These are phyloP conservation scores for Epistrophe eligans DNA, from an alignment of 2,888 invertebrate species.

Conservation along the genomic window DNA sequence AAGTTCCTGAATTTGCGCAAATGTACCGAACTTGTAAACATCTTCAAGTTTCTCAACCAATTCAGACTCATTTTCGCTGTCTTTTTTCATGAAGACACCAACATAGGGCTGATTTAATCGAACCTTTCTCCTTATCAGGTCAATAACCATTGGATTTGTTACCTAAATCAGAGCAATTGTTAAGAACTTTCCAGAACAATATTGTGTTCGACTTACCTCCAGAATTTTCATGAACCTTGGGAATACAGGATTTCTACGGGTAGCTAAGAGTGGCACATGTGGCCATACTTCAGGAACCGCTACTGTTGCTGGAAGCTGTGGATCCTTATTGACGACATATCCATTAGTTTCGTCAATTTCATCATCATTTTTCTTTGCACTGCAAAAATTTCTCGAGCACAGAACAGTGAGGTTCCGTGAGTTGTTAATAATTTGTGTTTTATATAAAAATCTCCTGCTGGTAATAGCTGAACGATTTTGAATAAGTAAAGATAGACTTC, in stretches of 20 bases:
- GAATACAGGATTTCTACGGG: slow-evolving; percentile 97
- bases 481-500: slow-evolving; percentile 34
- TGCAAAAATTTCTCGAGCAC: slow-evolving; percentile 77
- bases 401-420: slow-evolving; percentile 51
- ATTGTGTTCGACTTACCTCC: slow-evolving; percentile 87
- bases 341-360: slow-evolving; percentile 74
- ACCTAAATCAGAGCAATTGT: slow-evolving; percentile 85
- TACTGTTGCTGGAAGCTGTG: slow-evolving; percentile 91
- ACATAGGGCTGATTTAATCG: slow-evolving; percentile 98
- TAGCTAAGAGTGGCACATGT: slow-evolving; percentile 96
- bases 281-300: slow-evolving; percentile 99
- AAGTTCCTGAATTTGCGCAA: slow-evolving; percentile 99
- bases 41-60: slow-evolving; percentile 93
- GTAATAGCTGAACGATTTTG: slow-evolving; percentile 35
- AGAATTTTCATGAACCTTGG: slow-evolving; percentile 99
- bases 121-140: slow-evolving; percentile 95
- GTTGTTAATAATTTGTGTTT: slow-evolving; percentile 15
- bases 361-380: slow-evolving; percentile 77
- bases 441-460: slow-evolving; percentile 18
- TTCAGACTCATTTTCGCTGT: slow-evolving; percentile 94
- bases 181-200: neutral
- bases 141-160: slow-evolving; percentile 93
- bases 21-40: slow-evolving; percentile 95
- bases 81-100: slow-evolving; percentile 97
- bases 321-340: slow-evolving; percentile 78